These are phyloP conservation scores for Barnardius zonarius DNA, from an alignment of 2,113 vertebrate species.

Conservation along the genomic window DNA sequence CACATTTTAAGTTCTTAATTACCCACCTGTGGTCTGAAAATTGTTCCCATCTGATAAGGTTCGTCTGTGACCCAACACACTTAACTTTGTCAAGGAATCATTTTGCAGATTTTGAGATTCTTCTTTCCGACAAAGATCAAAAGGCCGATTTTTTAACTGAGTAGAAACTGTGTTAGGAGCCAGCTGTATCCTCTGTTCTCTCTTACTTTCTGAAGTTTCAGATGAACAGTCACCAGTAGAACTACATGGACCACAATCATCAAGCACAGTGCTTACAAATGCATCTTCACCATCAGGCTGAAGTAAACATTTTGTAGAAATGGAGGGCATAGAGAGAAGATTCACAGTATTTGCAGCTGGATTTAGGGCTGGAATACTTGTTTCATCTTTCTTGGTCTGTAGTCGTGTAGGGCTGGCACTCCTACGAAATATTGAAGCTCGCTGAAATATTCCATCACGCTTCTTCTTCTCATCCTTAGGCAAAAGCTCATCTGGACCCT, in stretches of 20 bases:
- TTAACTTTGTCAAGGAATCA: neutral
- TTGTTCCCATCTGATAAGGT: constrained; percentile 62
- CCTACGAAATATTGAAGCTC: constrained; percentile 81
- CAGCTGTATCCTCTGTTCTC: neutral
- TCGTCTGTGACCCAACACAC: constrained; percentile 27
- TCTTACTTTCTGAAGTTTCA: neutral
- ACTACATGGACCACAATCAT: neutral
- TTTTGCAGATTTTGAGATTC: neutral
- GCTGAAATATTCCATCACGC: constrained; percentile 84
- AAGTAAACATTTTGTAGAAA: constrained; percentile 86
- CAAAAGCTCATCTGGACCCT: constrained; percentile 67
- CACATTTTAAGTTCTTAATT: neutral
- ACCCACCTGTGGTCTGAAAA: constrained; percentile 55
- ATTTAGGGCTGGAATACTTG: neutral
- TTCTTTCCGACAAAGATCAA: constrained; percentile 4
- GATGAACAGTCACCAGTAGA: neutral
- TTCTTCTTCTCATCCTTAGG: constrained; percentile 85
- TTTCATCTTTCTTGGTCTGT: constrained; percentile 75
- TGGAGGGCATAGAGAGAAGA: constrained; percentile 83
- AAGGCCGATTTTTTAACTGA: neutral
- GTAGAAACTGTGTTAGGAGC: neutral
- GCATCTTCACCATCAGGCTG: constrained; percentile 71
- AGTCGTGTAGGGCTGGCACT: constrained; percentile 76
- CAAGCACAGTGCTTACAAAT: neutral
- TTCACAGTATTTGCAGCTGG: constrained; percentile 57